These are phyloP conservation scores for Alfaro cultratus DNA, from an alignment of 2,797 vertebrate species.

Conservation along the genomic window DNA sequence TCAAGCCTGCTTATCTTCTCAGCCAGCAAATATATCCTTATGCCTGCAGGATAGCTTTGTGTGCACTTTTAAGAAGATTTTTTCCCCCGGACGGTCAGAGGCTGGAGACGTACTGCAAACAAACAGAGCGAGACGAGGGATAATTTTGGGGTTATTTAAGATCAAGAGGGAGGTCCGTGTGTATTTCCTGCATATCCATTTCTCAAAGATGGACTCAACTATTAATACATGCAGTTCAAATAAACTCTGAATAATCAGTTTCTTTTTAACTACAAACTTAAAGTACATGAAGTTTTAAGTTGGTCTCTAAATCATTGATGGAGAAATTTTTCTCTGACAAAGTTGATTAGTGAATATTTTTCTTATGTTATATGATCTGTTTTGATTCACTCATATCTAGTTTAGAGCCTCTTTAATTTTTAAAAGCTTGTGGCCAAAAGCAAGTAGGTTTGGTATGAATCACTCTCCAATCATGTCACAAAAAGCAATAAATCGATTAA, in stretches of 20 bases:
- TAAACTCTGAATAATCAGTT: conserved; percentile 23
- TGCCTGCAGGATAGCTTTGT: conserved; percentile 35
- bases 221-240: neutral
- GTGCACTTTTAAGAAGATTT: conserved; percentile 26
- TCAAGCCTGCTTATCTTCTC: conserved; percentile 14
- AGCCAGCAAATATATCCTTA: conserved; percentile 46
- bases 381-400: neutral
- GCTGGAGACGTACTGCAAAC: conserved; percentile 6
- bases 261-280: conserved; percentile 25
- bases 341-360: neutral
- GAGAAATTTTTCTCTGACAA: neutral
- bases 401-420: neutral
- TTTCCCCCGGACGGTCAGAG: conserved; percentile 21
- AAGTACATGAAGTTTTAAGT: neutral
- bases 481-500: too few species aligned
- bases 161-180: conserved; percentile 3
- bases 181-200: neutral
- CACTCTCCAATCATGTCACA: neutral
- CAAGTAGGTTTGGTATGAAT: neutral
- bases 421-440: neutral
- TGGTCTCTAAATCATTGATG: conserved; percentile 13
- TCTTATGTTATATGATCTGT: neutral
- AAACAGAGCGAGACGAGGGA: conserved; percentile 7
- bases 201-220: conserved; percentile 17
- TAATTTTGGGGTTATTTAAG: conserved; percentile 19